Evolutionary conservation across 2,888 invertebrate species (phyloP).

Genomic region (Ornithoptera priamus): DNA sequence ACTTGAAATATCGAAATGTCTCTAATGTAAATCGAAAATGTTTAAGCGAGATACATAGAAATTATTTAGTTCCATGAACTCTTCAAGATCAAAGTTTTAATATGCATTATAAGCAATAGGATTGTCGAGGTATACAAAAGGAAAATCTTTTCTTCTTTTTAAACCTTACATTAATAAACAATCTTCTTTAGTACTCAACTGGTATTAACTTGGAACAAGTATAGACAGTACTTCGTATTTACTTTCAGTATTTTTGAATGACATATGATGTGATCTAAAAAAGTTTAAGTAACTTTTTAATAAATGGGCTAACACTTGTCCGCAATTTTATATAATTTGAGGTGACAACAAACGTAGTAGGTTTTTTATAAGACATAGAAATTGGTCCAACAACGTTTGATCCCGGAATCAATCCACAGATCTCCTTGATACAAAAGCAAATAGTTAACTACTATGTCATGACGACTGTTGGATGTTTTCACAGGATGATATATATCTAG

Average conservation of each 20-base stretch:
- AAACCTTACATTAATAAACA: constrained; percentile 15
- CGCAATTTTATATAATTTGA: no score
- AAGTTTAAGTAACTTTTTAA: not conserved
- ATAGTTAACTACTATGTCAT: no score
- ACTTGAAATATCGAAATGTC: constrained; percentile 2
- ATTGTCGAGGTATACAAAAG: constrained; percentile 14
- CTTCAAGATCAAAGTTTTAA: constrained; percentile 25
- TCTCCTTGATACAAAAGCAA: no score
- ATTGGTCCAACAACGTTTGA: no score
- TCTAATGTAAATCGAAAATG: not conserved
- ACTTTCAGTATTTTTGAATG: not conserved
- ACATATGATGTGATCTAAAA: not conserved
- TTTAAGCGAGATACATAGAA: not conserved
- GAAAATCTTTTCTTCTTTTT: not conserved
- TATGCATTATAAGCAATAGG: constrained; percentile 19
- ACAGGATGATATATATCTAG: no score
- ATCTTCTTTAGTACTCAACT: constrained; percentile 17
- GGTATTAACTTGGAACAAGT: not conserved
- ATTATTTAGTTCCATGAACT: not conserved
- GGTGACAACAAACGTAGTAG: no score
- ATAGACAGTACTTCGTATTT: constrained; percentile 3
- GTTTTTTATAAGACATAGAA: no score
- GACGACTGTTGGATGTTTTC: no score
- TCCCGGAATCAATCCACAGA: no score
- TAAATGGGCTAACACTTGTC: no score